Conservation (phyloP, 2,888 invertebrate species). For the Carpatolechia fugitivella region DNA sequence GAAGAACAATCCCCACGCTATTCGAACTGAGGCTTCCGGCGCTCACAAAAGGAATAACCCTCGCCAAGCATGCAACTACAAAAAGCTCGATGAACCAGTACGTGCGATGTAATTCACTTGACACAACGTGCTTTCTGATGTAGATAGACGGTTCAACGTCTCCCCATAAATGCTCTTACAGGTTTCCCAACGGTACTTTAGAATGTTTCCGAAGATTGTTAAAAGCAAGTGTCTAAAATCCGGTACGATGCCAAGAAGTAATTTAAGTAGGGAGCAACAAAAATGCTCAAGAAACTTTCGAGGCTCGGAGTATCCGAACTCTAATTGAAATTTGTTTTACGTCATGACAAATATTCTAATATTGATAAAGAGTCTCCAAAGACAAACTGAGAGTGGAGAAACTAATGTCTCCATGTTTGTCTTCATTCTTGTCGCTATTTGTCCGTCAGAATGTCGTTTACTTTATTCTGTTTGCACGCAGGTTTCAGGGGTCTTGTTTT, state of each 20-base stretch:
- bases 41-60: constrained; percentile 58
- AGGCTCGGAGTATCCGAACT: constrained; percentile 1
- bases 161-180: constrained; percentile 1
- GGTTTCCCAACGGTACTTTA: background rate
- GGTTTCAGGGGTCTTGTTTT: constrained; percentile 28
- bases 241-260: constrained; percentile 7
- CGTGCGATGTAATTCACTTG: constrained; percentile 11
- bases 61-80: constrained; percentile 50
- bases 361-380: constrained; percentile 15
- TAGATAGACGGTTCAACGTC: constrained; percentile 10
- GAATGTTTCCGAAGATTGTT: background rate
- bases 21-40: constrained; percentile 58
- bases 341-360: constrained; percentile 8
- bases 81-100: constrained; percentile 39
- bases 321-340: constrained; percentile 15
- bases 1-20: constrained; percentile 55
- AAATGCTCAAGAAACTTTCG: constrained; percentile 3
- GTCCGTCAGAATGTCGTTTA: constrained; percentile 23
- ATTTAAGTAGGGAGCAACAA: constrained; percentile 3
- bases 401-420: constrained; percentile 21
- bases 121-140: constrained; percentile 13
- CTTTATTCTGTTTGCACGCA: constrained; percentile 25
- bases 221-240: constrained; percentile 2
- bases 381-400: constrained; percentile 10
- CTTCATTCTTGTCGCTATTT: constrained; percentile 22